These are phyloP conservation scores for Campoletis raptor DNA, from an alignment of 2,888 invertebrate species.

Conservation along the genomic window DNA sequence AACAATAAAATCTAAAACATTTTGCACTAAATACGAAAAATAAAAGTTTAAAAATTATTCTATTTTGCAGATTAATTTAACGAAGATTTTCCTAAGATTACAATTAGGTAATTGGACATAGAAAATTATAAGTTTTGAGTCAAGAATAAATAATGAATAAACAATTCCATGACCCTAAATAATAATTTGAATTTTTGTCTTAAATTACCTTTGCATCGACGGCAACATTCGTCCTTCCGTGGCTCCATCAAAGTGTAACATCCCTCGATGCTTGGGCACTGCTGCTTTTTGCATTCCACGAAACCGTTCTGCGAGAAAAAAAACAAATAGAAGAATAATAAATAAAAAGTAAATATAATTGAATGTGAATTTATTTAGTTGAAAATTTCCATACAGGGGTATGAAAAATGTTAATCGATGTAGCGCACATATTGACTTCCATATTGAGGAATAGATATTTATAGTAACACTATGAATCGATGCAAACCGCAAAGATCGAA, in stretches of 20 bases:
- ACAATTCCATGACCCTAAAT: not conserved
- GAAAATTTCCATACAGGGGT: constrained; percentile 26
- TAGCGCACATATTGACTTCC: constrained; percentile 46
- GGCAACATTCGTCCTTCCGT: constrained; percentile 92
- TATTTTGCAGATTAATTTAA: not conserved
- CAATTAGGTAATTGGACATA: not conserved
- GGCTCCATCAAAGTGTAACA: constrained; percentile 92
- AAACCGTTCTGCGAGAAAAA: constrained; percentile 91
- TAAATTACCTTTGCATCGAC: constrained; percentile 91
- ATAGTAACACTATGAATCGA: constrained; percentile 54
- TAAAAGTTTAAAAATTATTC: not conserved
- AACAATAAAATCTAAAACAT: not conserved
- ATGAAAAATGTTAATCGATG: constrained; percentile 45
- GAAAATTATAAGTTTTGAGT: not conserved
- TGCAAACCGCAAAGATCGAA: constrained; percentile 55
- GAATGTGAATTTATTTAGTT: not conserved
- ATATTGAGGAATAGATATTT: constrained; percentile 61
- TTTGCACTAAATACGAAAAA: not conserved
- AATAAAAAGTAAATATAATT: not conserved
- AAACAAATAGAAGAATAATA: not conserved
- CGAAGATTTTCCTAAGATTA: not conserved
- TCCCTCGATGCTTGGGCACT: constrained; percentile 93
- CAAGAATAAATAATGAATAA: not conserved
- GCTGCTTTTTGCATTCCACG: constrained; percentile 92
- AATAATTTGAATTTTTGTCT: not conserved